phyloP scores from a whole-genome alignment of 2,797 vertebrate species.

The Benthosema pterotum region DNA sequence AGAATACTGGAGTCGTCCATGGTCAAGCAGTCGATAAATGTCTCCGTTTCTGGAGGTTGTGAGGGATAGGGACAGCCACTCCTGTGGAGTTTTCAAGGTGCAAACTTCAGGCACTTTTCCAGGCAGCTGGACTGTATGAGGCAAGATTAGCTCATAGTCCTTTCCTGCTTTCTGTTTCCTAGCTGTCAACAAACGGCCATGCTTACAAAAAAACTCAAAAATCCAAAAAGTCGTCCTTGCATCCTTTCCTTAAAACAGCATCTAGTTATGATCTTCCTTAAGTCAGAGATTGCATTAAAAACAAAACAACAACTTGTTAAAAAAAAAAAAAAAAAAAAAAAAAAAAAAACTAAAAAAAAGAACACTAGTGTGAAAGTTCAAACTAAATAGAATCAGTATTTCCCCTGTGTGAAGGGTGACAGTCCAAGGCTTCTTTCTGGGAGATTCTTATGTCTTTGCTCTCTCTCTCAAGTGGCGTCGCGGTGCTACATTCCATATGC shows the following conservation, averaged over 20 bases:
- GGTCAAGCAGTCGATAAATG: background rate
- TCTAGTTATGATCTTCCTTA: background rate
- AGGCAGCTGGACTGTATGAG: slow-evolving; percentile 3
- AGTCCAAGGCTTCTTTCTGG: background rate
- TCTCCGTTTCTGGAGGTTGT: background rate
- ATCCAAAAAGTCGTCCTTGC: background rate
- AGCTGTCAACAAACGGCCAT: slow-evolving; percentile 1
- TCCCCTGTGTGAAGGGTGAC: background rate
- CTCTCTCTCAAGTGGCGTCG: background rate
- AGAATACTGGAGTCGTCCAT: slow-evolving; percentile 74
- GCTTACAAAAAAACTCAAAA: background rate
- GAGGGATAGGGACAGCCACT: background rate
- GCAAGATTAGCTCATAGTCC: slow-evolving; percentile 17
- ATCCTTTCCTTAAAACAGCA: background rate
- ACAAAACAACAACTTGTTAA: too few relatives aligned
- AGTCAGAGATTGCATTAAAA: too few relatives aligned
- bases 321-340: slow-evolving; percentile 1
- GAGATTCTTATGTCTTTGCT: slow-evolving; percentile 1
- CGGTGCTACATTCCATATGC: background rate
- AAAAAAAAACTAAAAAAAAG: background rate
- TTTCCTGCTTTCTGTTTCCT: background rate
- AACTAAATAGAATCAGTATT: background rate
- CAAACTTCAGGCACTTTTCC: slow-evolving; percentile 56
- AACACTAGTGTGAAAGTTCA: background rate
- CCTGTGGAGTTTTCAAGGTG: background rate